Conservation (phyloP, 1,140 invertebrate genomes). For the Drosophila arawakana region DNA sequence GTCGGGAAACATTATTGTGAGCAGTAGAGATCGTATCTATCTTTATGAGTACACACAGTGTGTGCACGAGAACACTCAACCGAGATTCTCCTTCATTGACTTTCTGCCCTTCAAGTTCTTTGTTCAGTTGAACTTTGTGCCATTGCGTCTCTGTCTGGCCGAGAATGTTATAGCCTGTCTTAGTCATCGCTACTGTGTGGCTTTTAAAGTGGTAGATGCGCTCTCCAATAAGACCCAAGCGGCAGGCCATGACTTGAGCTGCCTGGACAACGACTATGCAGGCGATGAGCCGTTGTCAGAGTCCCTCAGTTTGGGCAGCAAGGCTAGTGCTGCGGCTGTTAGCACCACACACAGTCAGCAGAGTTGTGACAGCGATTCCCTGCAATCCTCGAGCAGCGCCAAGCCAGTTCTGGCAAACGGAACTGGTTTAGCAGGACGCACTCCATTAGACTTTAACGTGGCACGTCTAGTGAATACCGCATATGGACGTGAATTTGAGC, state of each 20-base stretch:
- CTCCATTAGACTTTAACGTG: slow-evolving; percentile 79
- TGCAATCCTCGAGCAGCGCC: slow-evolving; percentile 74
- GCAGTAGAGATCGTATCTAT: slow-evolving; percentile 78
- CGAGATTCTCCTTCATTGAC: slow-evolving; percentile 78
- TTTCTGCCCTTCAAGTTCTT: slow-evolving; percentile 83
- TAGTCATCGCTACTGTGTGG: slow-evolving; percentile 78
- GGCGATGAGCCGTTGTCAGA: slow-evolving; percentile 75
- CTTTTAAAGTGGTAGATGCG: slow-evolving; percentile 79
- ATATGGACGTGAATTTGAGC: slow-evolving; percentile 76
- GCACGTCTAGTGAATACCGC: slow-evolving; percentile 75
- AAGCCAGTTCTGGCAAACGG: slow-evolving; percentile 51
- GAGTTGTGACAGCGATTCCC: slow-evolving; percentile 78
- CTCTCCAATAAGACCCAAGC: slow-evolving; percentile 53
- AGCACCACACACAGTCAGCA: slow-evolving; percentile 74
- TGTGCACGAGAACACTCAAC: slow-evolving; percentile 79
- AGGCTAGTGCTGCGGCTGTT: slow-evolving; percentile 63
- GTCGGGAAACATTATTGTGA: slow-evolving; percentile 81
- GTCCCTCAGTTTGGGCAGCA: slow-evolving; percentile 71
- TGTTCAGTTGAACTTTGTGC: slow-evolving; percentile 78
- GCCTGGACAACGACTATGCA: slow-evolving; percentile 71
- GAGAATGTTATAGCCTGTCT: slow-evolving; percentile 82
- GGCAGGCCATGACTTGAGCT: slow-evolving; percentile 44
- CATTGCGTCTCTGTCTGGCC: slow-evolving; percentile 66
- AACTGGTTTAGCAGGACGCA: slow-evolving; percentile 64
- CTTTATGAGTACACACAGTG: slow-evolving; percentile 81